These are phyloP conservation scores for Speoplatyrhinus poulsoni DNA, from an alignment of 2,113 vertebrate genomes.

Conservation along the genomic window DNA sequence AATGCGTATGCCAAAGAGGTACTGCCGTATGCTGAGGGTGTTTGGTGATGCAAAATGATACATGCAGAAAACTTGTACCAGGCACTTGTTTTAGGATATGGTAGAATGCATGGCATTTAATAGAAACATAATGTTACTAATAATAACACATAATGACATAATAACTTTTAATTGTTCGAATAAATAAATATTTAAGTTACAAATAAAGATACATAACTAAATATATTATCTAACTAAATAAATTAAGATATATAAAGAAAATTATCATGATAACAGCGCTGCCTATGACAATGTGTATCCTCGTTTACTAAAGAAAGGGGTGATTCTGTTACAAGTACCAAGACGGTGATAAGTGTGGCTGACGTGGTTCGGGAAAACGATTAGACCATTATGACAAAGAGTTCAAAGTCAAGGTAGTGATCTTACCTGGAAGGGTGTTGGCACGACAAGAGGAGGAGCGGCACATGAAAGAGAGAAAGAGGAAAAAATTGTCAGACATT, in stretches of 20 bases:
- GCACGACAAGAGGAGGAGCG: slow-evolving; percentile 47
- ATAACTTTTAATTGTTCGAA: too few species aligned
- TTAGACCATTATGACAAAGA: slow-evolving; percentile 35
- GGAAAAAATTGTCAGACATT: slow-evolving; percentile 46
- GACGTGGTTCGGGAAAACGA: slow-evolving; percentile 49
- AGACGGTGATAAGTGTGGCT: background rate
- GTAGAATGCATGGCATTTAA: background rate
- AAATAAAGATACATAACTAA: too few species aligned
- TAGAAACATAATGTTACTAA: too few species aligned
- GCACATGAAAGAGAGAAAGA: slow-evolving; percentile 69
- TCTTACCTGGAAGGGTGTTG: slow-evolving; percentile 68
- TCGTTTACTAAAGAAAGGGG: background rate
- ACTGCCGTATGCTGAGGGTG: background rate
- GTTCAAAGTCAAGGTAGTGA: slow-evolving; percentile 61
- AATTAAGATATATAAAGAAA: too few species aligned
- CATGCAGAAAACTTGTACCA: too few species aligned
- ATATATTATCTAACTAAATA: too few species aligned
- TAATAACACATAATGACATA: too few species aligned
- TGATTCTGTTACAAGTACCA: slow-evolving; percentile 32
- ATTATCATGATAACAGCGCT: too few species aligned
- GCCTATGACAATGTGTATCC: too few species aligned
- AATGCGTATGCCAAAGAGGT: background rate
- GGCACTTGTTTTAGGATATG: background rate
- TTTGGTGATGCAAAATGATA: background rate
- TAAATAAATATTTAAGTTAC: too few species aligned